Evolutionary conservation across 2,888 invertebrate species (phyloP).

Genomic region (Ennomos quercinarius): DNA sequence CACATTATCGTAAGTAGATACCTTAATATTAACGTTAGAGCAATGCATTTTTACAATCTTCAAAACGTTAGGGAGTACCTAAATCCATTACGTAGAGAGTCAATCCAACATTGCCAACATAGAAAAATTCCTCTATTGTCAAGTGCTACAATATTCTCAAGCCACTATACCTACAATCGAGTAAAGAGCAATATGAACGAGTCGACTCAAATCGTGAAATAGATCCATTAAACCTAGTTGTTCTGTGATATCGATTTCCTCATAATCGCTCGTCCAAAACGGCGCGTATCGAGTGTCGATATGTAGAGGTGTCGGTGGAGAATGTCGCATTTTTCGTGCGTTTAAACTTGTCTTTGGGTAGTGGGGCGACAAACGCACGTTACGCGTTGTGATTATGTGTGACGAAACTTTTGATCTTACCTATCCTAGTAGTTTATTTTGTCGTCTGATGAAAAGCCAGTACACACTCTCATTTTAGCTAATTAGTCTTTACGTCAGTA

Average conservation of each 20-base stretch:
- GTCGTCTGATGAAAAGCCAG: no score
- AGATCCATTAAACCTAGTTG: constrained; percentile 33
- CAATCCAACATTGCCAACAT: no score
- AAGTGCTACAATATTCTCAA: no score
- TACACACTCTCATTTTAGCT: no score
- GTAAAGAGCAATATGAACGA: constrained; percentile 3
- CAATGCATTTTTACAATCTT: no score
- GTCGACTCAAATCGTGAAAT: constrained; percentile 45
- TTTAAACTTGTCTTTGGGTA: constrained; percentile 61
- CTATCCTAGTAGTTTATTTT: no score
- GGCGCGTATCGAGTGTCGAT: constrained; percentile 36
- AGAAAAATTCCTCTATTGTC: no score
- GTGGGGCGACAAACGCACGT: constrained; percentile 63
- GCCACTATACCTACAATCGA: background rate
- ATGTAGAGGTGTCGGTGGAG: constrained; percentile 57
- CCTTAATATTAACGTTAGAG: no score
- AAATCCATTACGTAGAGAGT: no score
- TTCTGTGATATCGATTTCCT: constrained; percentile 31
- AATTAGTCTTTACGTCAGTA: no score
- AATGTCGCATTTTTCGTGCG: constrained; percentile 69
- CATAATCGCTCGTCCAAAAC: constrained; percentile 43
- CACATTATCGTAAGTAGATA: no score
- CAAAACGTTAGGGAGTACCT: no score
- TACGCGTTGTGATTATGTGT: constrained; percentile 58
- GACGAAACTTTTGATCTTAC: constrained; percentile 24